phyloP scores from a whole-genome alignment of 64 coral and sea anemone genomes.

The Trachythela sp. region DNA sequence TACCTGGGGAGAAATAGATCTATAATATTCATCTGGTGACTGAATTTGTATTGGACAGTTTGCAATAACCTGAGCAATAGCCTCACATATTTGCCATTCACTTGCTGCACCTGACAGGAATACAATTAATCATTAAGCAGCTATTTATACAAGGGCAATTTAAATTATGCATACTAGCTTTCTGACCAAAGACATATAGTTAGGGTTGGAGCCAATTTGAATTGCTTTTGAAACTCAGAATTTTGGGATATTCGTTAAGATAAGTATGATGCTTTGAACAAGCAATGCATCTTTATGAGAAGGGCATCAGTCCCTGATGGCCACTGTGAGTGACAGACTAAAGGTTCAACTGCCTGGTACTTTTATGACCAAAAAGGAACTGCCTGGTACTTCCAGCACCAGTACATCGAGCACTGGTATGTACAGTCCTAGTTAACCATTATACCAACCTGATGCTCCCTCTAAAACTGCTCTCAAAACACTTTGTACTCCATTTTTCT shows the following conservation, averaged over 20 bases:
- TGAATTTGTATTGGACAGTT: slow-evolving; percentile 84
- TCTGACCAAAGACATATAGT: no score
- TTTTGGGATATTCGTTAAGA: no score
- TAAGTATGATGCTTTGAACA: no score
- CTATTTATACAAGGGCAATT: no score
- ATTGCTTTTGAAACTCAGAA: no score
- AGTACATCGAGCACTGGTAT: neutral
- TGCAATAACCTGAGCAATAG: slow-evolving; percentile 74
- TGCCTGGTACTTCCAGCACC: no score
- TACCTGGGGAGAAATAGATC: slow-evolving; percentile 71
- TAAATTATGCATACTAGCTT: no score
- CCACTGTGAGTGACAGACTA: no score
- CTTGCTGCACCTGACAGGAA: slow-evolving; percentile 19
- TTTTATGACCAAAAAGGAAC: no score
- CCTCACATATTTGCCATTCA: slow-evolving; percentile 84
- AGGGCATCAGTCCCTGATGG: no score
- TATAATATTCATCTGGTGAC: slow-evolving; percentile 80
- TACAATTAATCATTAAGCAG: neutral
- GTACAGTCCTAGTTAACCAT: neutral
- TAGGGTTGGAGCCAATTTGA: no score
- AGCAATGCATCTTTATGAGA: neutral
- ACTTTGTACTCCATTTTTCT: slow-evolving; percentile 69
- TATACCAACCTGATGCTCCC: slow-evolving; percentile 40
- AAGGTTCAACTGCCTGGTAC: no score
- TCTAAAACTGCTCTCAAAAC: slow-evolving; percentile 72